Percentiles rank a stretch among this genome's conserved stretches.
Evolutionary conservation across 2,113 vertebrate species (phyloP).

Genomic region (Cyprinodon brontotheroides): DNA sequence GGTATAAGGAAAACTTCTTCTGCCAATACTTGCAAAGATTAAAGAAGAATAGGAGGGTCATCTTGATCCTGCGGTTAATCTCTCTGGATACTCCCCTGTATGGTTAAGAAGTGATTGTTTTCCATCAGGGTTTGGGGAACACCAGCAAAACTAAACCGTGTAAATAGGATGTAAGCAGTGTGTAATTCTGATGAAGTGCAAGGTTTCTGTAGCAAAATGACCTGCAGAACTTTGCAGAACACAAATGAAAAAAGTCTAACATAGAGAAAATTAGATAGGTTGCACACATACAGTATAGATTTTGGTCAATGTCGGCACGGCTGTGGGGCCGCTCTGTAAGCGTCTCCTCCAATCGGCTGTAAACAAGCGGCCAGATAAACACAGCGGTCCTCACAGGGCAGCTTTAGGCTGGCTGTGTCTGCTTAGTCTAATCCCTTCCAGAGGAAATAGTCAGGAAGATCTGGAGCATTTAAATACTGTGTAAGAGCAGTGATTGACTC

Average conservation of each 20-base stretch:
- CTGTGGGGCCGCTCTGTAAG: conserved; percentile 14
- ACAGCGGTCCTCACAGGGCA: conserved; percentile 7
- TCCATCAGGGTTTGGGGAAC: neutral
- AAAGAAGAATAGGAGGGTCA: no score
- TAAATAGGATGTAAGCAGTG: neutral
- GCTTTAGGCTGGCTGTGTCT: conserved; percentile 17
- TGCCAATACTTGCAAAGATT: no score
- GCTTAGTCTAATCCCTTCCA: conserved; percentile 42
- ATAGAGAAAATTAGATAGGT: neutral
- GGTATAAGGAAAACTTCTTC: no score
- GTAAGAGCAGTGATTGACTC: conserved; percentile 32
- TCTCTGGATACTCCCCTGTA: no score
- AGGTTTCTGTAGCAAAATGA: neutral
- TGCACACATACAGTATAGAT: neutral
- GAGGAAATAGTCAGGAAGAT: conserved; percentile 50
- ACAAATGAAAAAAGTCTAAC: neutral
- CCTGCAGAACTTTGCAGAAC: neutral
- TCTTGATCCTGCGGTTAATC: no score
- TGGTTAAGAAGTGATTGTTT: no score
- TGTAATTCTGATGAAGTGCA: neutral
- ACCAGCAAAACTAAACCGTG: neutral
- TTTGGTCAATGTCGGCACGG: no score
- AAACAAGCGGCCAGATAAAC: neutral
- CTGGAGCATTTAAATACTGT: conserved; percentile 22
- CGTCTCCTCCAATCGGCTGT: conserved; percentile 23